Evolutionary conservation across 2,888 invertebrate species (phyloP).

Genomic region (Celastrina argiolus): DNA sequence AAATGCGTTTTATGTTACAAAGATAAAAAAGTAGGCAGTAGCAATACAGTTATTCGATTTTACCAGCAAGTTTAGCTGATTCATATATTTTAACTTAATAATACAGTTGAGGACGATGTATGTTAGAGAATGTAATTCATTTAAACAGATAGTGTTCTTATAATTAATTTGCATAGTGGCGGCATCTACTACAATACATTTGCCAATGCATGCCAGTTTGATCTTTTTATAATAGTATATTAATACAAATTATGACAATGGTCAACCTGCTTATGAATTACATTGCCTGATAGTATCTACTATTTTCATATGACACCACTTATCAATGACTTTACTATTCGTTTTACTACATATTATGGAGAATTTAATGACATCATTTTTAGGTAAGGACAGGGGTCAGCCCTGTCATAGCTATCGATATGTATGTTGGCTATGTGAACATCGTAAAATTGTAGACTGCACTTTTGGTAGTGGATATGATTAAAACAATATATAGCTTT

Average conservation of each 20-base stretch:
- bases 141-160: too few relatives aligned
- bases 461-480: background rate
- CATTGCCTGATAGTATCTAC: background rate
- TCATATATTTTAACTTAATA: background rate
- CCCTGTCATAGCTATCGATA: background rate
- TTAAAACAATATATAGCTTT: too few relatives aligned
- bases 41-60: background rate
- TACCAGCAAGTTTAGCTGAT: background rate
- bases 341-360: background rate
- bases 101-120: background rate
- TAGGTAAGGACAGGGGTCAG: background rate
- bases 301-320: background rate
- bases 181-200: too few relatives aligned
- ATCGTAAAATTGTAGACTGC: background rate
- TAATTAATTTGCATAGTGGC: too few relatives aligned
- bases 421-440: slow-evolving; percentile 1
- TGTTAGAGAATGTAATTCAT: too few relatives aligned
- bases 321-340: background rate
- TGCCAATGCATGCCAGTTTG: too few relatives aligned
- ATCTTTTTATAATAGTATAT: too few relatives aligned
- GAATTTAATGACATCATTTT: background rate
- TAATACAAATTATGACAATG: too few relatives aligned
- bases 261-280: too few relatives aligned
- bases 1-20: slow-evolving; percentile 12
- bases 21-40: slow-evolving; percentile 15